phyloP scores from a whole-genome alignment of 2,113 vertebrate species.

The Maccullochella peelii region DNA sequence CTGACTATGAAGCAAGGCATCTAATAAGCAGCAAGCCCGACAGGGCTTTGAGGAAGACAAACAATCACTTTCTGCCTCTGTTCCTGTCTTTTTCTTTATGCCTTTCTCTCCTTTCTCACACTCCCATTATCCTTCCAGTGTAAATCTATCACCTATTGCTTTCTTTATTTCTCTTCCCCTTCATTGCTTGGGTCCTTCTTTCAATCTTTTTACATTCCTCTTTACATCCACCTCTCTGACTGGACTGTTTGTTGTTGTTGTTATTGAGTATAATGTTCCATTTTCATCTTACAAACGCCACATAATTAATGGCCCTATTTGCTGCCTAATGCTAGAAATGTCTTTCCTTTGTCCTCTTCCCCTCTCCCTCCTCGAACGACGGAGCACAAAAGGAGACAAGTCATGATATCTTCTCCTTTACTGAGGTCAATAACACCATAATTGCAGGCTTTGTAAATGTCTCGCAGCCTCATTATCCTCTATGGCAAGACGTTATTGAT shows the following conservation, averaged over 20 bases:
- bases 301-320: neutral
- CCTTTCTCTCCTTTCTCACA: constrained; percentile 1
- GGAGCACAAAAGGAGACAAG: constrained; percentile 51
- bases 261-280: neutral
- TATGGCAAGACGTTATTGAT: constrained; percentile 55
- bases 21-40: constrained; percentile 42
- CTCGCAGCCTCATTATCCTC: constrained; percentile 61
- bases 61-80: constrained; percentile 14
- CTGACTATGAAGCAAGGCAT: constrained; percentile 36
- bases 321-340: neutral
- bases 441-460: constrained; percentile 71
- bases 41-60: constrained; percentile 41
- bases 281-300: neutral
- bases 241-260: neutral
- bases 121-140: neutral
- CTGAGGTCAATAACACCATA: constrained; percentile 68
- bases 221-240: constrained; percentile 1
- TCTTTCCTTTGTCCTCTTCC: neutral
- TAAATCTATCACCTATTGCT: neutral
- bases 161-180: neutral
- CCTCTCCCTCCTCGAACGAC: neutral
- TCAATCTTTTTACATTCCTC: neutral
- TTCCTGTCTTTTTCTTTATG: neutral
- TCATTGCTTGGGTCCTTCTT: neutral
- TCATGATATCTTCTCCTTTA: constrained; percentile 58